phyloP scores from a whole-genome alignment of 2,888 invertebrate genomes.

The Apamea crenata region DNA sequence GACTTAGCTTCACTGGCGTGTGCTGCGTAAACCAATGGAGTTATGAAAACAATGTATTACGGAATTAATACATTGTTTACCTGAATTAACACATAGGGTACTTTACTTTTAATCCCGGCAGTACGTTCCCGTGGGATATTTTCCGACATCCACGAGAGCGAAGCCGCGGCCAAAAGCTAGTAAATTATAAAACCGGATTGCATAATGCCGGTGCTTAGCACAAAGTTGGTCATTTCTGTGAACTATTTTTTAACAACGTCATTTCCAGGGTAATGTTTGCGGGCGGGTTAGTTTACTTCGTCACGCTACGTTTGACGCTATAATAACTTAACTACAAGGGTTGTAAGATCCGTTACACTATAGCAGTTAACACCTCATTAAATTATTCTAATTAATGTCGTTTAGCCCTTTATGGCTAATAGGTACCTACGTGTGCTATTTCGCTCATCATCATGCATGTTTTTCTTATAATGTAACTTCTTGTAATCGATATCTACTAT shows the following conservation, averaged over 20 bases:
- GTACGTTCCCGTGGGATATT: background rate
- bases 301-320: conserved; percentile 60
- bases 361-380: conserved; percentile 50
- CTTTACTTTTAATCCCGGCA: background rate
- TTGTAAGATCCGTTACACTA: conserved; percentile 40
- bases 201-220: conserved; percentile 25
- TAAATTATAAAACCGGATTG: conserved; percentile 15
- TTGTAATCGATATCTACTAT: background rate
- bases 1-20: too few species aligned
- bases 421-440: background rate
- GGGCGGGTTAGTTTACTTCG: conserved; percentile 55
- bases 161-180: too few species aligned
- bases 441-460: background rate
- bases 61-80: background rate
- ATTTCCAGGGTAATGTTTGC: conserved; percentile 48
- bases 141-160: background rate
- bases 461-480: background rate
- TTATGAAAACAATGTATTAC: too few species aligned
- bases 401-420: conserved; percentile 19
- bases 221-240: background rate
- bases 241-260: conserved; percentile 34
- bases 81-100: background rate
- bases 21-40: too few species aligned
- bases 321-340: conserved; percentile 64
- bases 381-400: conserved; percentile 28